Evolutionary conservation across 2,888 invertebrate genomes (phyloP).

Genomic region (Poecilobothrus nobilitatus): DNA sequence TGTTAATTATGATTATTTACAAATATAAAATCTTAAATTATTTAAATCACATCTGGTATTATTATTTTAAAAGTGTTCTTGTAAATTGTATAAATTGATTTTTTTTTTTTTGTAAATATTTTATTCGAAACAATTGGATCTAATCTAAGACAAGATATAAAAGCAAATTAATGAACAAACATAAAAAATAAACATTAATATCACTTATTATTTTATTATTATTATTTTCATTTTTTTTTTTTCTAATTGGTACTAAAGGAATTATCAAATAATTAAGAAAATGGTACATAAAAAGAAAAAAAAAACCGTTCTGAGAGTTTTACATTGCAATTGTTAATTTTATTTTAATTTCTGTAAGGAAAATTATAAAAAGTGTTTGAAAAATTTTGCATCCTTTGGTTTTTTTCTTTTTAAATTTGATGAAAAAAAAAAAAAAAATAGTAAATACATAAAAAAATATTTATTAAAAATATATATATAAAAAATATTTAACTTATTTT

Average conservation of each 20-base stretch:
- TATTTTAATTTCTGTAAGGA: constrained; percentile 12
- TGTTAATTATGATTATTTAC: no score
- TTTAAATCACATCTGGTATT: no score
- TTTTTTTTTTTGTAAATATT: no score
- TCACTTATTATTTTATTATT: not conserved
- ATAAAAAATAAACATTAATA: not conserved
- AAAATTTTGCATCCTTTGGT: constrained; percentile 12
- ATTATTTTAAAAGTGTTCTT: no score
- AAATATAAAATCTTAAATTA: no score
- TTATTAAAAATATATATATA: no score
- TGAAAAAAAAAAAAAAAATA: constrained; percentile 14
- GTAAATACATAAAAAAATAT: no score
- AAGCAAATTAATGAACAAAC: no score
- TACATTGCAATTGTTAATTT: constrained; percentile 27
- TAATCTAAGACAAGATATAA: not conserved
- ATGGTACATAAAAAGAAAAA: constrained; percentile 9
- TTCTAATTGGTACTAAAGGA: not conserved
- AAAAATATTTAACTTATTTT: no score
- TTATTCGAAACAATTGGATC: no score
- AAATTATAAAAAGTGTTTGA: constrained; percentile 15
- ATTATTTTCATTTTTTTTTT: not conserved
- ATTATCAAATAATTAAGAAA: not conserved
- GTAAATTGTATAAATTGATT: no score
- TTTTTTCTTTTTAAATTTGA: constrained; percentile 8
- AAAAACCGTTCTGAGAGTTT: constrained; percentile 35